These are phyloP conservation scores for Colius striatus DNA, from an alignment of 2,113 vertebrate genomes.

Conservation along the genomic window DNA sequence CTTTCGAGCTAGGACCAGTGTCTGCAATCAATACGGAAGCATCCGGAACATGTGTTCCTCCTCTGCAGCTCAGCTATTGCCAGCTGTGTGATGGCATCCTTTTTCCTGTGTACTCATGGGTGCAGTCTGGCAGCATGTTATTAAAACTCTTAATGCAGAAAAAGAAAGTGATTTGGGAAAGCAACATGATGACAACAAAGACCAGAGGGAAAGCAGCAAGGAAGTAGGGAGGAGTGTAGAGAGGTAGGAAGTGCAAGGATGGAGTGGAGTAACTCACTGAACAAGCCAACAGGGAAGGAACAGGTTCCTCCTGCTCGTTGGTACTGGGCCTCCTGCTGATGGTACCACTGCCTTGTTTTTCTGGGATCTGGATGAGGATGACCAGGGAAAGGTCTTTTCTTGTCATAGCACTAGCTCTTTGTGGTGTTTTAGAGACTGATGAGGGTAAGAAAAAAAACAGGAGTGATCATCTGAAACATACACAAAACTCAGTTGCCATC, in stretches of 20 bases:
- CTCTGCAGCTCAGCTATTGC: neutral
- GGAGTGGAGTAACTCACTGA: neutral
- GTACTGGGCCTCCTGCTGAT: neutral
- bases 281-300: neutral
- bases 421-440: neutral
- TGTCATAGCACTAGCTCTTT: fast-evolving
- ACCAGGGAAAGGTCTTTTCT: neutral
- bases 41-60: fast-evolving
- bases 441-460: neutral
- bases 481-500: neutral
- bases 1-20: neutral
- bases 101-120: neutral
- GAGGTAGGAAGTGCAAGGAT: neutral
- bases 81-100: neutral
- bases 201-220: too few relatives aligned
- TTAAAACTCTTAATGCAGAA: neutral
- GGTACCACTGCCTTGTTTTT: neutral
- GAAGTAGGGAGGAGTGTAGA: neutral
- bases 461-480: neutral
- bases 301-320: neutral
- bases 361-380: neutral
- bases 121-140: neutral
- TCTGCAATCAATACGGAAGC: neutral
- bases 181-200: neutral
- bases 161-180: neutral